phyloP scores from a whole-genome alignment of 2,888 invertebrate genomes.

The Drosophila heteroneura region DNA sequence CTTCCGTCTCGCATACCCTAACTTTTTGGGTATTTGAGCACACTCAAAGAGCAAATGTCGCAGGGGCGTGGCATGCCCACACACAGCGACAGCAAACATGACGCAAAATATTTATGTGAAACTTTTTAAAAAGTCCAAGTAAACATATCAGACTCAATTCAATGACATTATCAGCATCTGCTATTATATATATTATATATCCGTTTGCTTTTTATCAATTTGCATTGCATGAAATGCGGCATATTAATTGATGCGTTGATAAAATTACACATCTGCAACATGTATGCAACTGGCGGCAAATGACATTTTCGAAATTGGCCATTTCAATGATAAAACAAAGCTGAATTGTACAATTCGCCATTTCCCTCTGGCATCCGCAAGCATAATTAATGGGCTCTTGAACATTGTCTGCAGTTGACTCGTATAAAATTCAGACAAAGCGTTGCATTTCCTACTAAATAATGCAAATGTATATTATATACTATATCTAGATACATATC shows the following conservation, averaged over 20 bases:
- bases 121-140: not conserved
- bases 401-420: constrained; percentile 38
- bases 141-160: not conserved
- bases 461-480: not conserved
- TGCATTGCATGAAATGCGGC: constrained; percentile 11
- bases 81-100: constrained; percentile 19
- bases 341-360: constrained; percentile 17
- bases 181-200: not conserved
- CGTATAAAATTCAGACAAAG: constrained; percentile 48
- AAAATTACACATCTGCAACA: constrained; percentile 17
- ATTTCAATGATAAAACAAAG: constrained; percentile 19
- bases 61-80: constrained; percentile 32
- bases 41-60: not conserved
- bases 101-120: constrained; percentile 24
- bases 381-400: constrained; percentile 51
- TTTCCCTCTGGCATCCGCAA: not conserved
- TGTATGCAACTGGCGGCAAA: not conserved
- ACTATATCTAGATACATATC: not conserved
- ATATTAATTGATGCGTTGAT: not conserved
- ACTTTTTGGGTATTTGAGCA: not conserved
- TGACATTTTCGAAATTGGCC: constrained; percentile 24
- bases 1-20: not conserved
- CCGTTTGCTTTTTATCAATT: constrained; percentile 8
- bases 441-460: constrained; percentile 43
- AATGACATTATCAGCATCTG: not conserved